Percentiles rank a stretch among this genome's conserved stretches.
Conservation (phyloP, 2,797 vertebrate genomes). For the Lagocephalus sceleratus region DNA sequence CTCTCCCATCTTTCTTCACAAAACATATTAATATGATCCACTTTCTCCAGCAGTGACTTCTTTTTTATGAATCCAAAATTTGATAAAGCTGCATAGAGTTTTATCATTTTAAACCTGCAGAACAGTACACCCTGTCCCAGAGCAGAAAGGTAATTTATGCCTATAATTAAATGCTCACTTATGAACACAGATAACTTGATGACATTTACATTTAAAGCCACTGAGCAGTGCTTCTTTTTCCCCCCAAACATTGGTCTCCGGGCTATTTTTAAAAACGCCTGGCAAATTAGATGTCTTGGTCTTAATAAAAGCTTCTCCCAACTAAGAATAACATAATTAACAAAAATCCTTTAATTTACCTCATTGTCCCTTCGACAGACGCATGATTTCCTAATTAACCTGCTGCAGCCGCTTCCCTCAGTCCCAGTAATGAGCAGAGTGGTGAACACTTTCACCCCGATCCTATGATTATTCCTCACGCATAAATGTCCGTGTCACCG, state of each 20-base stretch:
- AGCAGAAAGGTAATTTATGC: too few species aligned
- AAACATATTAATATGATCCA: too few species aligned
- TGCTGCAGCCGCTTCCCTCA: constrained; percentile 41
- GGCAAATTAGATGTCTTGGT: constrained; percentile 45
- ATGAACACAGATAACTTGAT: too few species aligned
- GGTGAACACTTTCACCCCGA: constrained; percentile 44
- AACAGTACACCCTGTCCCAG: too few species aligned
- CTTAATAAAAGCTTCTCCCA: constrained; percentile 55
- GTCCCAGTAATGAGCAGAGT: constrained; percentile 49
- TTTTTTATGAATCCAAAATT: too few species aligned
- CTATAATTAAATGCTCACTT: too few species aligned
- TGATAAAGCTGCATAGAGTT: too few species aligned
- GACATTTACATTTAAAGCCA: constrained; percentile 13
- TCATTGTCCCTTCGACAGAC: constrained; percentile 54
- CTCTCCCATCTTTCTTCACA: too few species aligned
- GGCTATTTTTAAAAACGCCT: constrained; percentile 6
- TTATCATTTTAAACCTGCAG: too few species aligned
- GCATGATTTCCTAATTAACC: constrained; percentile 68
- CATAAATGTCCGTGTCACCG: constrained; percentile 54
- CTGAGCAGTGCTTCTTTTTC: constrained; percentile 13
- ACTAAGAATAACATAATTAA: constrained; percentile 58
- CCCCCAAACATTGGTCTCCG: background rate
- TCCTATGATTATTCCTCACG: constrained; percentile 58
- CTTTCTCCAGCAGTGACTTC: too few species aligned
- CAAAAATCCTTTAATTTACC: constrained; percentile 60